phyloP scores from a whole-genome alignment of 2,888 invertebrate genomes.

The Sarcophaga subvicina region DNA sequence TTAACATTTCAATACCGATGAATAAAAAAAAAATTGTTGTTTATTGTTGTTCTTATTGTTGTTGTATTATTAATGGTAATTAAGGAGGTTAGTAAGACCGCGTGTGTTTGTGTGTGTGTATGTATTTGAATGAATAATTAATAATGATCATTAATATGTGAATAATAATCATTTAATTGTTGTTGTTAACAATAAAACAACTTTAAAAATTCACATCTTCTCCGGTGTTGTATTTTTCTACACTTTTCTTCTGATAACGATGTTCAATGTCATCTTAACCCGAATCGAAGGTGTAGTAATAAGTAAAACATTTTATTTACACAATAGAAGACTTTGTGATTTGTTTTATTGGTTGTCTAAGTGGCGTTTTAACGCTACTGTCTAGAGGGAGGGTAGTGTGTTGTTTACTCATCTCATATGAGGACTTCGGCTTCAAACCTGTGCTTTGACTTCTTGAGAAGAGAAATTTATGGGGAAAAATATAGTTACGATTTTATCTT shows the following conservation, averaged over 20 bases:
- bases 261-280: constrained; percentile 32
- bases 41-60: constrained; percentile 1
- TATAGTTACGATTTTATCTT: too few relatives aligned
- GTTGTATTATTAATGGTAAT: constrained; percentile 46
- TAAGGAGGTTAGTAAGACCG: too few relatives aligned
- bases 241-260: constrained; percentile 51
- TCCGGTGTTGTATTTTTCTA: constrained; percentile 25
- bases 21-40: too few relatives aligned
- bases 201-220: too few relatives aligned
- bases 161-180: background rate
- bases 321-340: too few relatives aligned
- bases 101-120: too few relatives aligned
- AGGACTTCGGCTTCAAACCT: background rate
- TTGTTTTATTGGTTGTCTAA: too few relatives aligned
- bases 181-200: too few relatives aligned
- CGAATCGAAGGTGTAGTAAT: background rate
- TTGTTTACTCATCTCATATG: background rate
- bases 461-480: background rate
- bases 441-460: background rate
- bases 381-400: background rate
- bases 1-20: constrained; percentile 6
- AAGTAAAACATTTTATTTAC: too few relatives aligned
- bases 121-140: constrained; percentile 42
- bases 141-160: constrained; percentile 62
- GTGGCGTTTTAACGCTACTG: too few relatives aligned